Conservation (phyloP, 2,888 invertebrate genomes). For the Gnatocerus cornutus region DNA sequence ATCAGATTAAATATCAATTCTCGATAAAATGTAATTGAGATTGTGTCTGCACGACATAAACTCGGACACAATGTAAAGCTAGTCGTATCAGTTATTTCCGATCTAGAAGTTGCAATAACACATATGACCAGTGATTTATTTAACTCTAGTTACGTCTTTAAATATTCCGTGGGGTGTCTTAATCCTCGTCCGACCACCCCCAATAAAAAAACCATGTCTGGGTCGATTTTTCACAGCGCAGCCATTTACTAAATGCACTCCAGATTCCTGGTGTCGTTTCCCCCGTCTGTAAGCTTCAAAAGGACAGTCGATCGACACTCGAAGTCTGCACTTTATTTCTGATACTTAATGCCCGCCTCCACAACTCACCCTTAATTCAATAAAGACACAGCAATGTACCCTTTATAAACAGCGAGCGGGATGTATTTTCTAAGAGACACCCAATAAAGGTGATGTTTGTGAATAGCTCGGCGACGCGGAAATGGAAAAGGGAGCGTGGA, state of each 20-base stretch:
- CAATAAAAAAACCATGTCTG: constrained; percentile 13
- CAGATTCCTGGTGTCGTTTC: constrained; percentile 8
- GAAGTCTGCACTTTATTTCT: constrained; percentile 17
- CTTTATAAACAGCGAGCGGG: constrained; percentile 23
- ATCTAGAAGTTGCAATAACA: too few species aligned
- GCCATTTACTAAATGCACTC: constrained; percentile 23
- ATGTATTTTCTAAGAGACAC: constrained; percentile 27
- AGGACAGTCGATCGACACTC: constrained; percentile 16
- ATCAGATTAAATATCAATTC: too few species aligned
- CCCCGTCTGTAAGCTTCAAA: constrained; percentile 20
- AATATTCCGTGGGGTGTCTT: constrained; percentile 22
- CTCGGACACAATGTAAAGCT: too few species aligned
- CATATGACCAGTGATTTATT: too few species aligned
- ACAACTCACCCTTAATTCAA: constrained; percentile 21
- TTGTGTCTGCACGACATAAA: too few species aligned
- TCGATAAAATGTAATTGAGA: too few species aligned
- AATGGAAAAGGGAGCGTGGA: constrained; percentile 22
- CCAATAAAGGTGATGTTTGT: constrained; percentile 35
- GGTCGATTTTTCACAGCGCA: constrained; percentile 22
- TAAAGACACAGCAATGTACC: constrained; percentile 18
- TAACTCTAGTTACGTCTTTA: constrained; percentile 12
- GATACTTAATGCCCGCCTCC: constrained; percentile 21
- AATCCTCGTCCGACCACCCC: constrained; percentile 28
- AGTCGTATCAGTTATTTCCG: too few species aligned
- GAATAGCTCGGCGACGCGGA: constrained; percentile 22